Percentiles rank a stretch among this genome's conserved stretches.
Conservation (phyloP, 2,113 vertebrate genomes). For the Cercocebus atys region DNA sequence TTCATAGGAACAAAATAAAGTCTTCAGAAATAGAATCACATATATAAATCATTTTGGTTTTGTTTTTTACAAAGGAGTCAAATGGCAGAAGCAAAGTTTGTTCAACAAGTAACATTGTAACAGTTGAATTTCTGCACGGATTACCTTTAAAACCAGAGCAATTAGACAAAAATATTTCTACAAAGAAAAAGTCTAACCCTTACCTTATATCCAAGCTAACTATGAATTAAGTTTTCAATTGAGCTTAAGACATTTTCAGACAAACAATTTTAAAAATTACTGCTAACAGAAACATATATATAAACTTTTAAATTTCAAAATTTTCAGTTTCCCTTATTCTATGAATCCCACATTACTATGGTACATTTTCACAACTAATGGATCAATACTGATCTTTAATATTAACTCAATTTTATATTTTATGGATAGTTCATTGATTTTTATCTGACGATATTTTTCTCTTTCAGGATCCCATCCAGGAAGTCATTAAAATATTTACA, state of each 20-base stretch:
- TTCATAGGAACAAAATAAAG: not conserved
- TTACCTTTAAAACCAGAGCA: not conserved
- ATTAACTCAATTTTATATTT: not conserved
- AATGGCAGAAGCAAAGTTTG: not conserved
- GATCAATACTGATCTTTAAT: not conserved
- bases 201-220: not conserved
- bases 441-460: not conserved
- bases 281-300: not conserved
- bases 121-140: not conserved
- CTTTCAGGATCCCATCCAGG: not conserved
- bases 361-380: not conserved
- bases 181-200: not conserved
- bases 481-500: not conserved
- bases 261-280: not conserved
- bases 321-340: not conserved
- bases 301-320: not conserved
- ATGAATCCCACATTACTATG: not conserved
- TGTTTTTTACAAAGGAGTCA: not conserved
- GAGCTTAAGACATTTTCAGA: not conserved
- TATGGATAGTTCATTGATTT: not conserved
- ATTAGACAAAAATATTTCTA: not conserved
- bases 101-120: not conserved
- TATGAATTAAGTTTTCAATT: not conserved
- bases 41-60: not conserved
- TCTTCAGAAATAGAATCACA: not conserved